Percentiles rank a stretch among this genome's conserved stretches.
These are phyloP conservation scores for Andrena trimmerana DNA, from an alignment of 2,888 invertebrate species.

Conservation along the genomic window DNA sequence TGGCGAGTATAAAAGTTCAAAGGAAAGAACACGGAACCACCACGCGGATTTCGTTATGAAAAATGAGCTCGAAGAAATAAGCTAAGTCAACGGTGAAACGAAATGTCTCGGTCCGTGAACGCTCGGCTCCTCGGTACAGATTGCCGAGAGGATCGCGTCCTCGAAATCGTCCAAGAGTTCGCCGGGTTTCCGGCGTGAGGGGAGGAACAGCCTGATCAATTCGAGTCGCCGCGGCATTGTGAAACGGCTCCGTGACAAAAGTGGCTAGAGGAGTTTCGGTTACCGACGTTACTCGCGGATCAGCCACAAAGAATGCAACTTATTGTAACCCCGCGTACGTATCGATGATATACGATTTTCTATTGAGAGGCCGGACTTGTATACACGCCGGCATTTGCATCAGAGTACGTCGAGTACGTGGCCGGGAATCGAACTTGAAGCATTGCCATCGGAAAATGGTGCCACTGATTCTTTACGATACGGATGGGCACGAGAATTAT, in stretches of 20 bases:
- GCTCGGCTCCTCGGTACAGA: slow-evolving; percentile 3
- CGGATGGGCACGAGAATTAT: neutral
- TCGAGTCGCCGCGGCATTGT: slow-evolving; percentile 20
- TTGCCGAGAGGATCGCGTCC: neutral
- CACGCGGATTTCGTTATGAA: neutral
- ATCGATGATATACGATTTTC: slow-evolving; percentile 48
- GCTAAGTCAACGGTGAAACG: slow-evolving; percentile 4
- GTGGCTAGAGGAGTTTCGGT: slow-evolving; percentile 38
- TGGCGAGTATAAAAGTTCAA: neutral
- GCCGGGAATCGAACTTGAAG: slow-evolving; percentile 30
- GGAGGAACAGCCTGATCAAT: slow-evolving; percentile 27
- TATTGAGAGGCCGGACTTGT: slow-evolving; percentile 5
- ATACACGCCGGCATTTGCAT: slow-evolving; percentile 22
- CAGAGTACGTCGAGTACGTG: neutral
- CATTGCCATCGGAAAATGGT: slow-evolving; percentile 14
- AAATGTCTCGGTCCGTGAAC: neutral
- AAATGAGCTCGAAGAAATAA: neutral
- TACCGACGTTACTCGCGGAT: slow-evolving; percentile 25
- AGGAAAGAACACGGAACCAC: neutral
- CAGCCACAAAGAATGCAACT: slow-evolving; percentile 40
- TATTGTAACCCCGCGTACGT: slow-evolving; percentile 38
- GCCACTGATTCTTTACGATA: neutral
- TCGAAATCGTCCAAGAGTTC: slow-evolving; percentile 19
- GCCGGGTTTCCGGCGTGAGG: neutral
- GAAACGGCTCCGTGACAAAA: slow-evolving; percentile 24